Evolutionary conservation across 2,888 invertebrate genomes (phyloP).

Genomic region (Tetropium fuscum): DNA sequence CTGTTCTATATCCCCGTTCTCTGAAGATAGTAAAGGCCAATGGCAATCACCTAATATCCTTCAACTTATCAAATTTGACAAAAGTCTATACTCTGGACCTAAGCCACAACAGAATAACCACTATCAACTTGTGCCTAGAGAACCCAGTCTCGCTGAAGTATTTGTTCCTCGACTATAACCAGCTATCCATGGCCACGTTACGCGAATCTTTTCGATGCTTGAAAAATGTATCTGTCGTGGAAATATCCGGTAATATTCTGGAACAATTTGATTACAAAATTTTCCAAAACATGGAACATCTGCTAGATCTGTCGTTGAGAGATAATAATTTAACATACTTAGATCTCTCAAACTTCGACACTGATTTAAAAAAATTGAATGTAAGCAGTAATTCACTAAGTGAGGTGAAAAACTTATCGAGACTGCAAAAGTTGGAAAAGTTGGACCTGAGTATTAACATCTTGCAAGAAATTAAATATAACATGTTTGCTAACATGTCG

Average conservation of each 20-base stretch:
- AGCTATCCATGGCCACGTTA: background rate
- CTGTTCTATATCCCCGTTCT: conserved; percentile 12
- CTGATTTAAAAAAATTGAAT: conserved; percentile 20
- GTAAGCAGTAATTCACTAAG: conserved; percentile 21
- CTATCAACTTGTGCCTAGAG: conserved; percentile 16
- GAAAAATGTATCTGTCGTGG: conserved; percentile 26
- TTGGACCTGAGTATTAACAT: conserved; percentile 30
- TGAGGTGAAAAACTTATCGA: conserved; percentile 26
- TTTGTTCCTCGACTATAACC: conserved; percentile 28
- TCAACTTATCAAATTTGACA: conserved; percentile 31
- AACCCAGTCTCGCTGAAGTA: conserved; percentile 21
- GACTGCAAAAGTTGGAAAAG: conserved; percentile 8
- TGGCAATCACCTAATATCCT: conserved; percentile 22
- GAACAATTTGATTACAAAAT: conserved; percentile 12
- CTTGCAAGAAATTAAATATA: conserved; percentile 25
- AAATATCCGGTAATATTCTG: conserved; percentile 30
- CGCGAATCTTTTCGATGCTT: conserved; percentile 15
- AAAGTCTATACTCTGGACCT: conserved; percentile 20
- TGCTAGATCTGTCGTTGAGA: conserved; percentile 28
- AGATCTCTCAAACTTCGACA: conserved; percentile 15
- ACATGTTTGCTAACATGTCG: conserved; percentile 19
- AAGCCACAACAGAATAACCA: conserved; percentile 27
- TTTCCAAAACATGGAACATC: conserved; percentile 12
- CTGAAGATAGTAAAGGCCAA: conserved; percentile 23
- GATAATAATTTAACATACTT: conserved; percentile 26